These are phyloP conservation scores for Lepidurus apus DNA, from an alignment of 1,140 invertebrate genomes.

Conservation along the genomic window DNA sequence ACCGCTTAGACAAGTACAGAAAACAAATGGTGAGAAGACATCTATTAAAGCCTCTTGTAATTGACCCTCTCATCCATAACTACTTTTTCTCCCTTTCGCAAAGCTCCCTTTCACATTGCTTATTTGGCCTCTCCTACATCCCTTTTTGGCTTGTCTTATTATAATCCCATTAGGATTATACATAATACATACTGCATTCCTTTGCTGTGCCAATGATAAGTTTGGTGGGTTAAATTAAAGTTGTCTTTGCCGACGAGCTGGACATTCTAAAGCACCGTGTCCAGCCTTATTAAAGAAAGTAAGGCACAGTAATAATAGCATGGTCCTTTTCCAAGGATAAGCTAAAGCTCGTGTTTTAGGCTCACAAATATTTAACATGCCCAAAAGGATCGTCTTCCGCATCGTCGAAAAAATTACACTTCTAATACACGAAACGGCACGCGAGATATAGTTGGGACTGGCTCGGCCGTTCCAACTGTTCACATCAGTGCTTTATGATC, in stretches of 20 bases:
- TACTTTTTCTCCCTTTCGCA: background rate
- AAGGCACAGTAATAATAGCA: too few relatives aligned
- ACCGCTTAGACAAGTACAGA: background rate
- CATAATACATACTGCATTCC: background rate
- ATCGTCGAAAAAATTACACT: background rate
- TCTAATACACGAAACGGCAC: background rate
- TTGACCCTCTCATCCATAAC: slow-evolving; percentile 12
- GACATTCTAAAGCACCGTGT: background rate
- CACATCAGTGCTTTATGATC: background rate
- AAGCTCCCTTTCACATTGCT: background rate
- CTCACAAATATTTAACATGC: background rate
- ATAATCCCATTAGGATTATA: background rate
- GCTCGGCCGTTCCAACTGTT: background rate
- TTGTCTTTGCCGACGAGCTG: background rate
- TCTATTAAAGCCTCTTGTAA: background rate
- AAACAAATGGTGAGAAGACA: slow-evolving; percentile 7
- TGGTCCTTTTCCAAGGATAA: too few relatives aligned
- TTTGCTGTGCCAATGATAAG: background rate
- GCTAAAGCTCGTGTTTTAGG: background rate
- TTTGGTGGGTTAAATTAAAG: background rate
- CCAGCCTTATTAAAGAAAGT: background rate
- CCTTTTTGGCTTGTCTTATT: background rate
- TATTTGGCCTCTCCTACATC: background rate
- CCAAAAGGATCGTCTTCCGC: background rate
- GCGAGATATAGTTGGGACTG: background rate